Percentiles rank a stretch among this genome's conserved stretches.
These are phyloP conservation scores for Sphaeridia pumilis DNA, from an alignment of 2,888 invertebrate species.

Conservation along the genomic window DNA sequence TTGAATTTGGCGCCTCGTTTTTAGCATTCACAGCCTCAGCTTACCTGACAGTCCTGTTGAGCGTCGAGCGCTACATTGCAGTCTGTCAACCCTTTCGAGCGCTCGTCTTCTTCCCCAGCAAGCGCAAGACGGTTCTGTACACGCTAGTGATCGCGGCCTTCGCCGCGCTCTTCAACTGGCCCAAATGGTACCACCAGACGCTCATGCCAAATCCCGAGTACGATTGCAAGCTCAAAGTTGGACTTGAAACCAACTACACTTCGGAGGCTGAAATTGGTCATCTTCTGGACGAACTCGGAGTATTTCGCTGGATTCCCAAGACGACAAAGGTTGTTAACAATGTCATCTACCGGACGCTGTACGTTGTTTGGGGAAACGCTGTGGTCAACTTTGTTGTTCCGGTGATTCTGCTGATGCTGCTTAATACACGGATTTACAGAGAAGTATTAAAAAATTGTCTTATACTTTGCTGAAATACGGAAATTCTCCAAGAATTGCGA, in stretches of 20 bases:
- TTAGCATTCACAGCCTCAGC: conserved; percentile 1
- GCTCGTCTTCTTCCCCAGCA: background rate
- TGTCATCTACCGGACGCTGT: background rate
- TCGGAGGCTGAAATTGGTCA: no score
- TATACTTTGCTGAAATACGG: no score
- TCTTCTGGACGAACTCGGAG: no score
- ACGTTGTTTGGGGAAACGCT: conserved; percentile 1
- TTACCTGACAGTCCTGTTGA: conserved; percentile 2
- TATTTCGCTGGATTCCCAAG: no score
- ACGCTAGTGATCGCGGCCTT: background rate
- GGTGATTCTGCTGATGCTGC: background rate
- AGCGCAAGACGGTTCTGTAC: background rate
- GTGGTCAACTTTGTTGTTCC: conserved; percentile 5
- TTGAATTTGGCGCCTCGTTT: no score
- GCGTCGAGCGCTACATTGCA: conserved; percentile 1
- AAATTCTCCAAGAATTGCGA: no score
- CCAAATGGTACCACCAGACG: conserved; percentile 1
- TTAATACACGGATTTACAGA: background rate
- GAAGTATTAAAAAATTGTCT: no score
- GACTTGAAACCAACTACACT: no score
- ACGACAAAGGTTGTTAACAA: no score
- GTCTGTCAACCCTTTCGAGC: conserved; percentile 4
- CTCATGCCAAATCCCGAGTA: background rate
- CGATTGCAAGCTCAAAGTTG: background rate
- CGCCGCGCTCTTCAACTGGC: conserved; percentile 1